phyloP scores from a whole-genome alignment of 2,113 vertebrate genomes.

The Cercocebus atys region DNA sequence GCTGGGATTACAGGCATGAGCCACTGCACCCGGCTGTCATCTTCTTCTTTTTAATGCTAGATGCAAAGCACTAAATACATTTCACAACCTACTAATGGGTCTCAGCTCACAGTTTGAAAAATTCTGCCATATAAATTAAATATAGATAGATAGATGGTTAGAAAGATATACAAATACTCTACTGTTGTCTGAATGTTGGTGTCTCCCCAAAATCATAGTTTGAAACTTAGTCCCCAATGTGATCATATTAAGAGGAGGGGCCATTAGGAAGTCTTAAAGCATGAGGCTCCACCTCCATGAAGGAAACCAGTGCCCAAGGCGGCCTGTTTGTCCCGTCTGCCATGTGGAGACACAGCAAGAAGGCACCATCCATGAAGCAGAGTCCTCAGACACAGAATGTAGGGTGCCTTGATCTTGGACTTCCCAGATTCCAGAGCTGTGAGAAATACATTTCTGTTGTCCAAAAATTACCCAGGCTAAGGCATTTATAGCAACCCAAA shows the following conservation, averaged over 20 bases:
- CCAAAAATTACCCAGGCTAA: not conserved
- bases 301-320: not conserved
- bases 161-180: not conserved
- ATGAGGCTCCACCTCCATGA: not conserved
- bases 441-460: not conserved
- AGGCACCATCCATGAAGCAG: not conserved
- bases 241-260: not conserved
- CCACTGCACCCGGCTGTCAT: not conserved
- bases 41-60: not conserved
- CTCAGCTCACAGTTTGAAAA: not conserved
- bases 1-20: not conserved
- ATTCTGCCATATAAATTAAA: not conserved
- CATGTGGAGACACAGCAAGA: not conserved
- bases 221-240: not conserved
- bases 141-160: not conserved
- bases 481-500: not conserved
- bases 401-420: not conserved
- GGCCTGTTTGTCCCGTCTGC: not conserved
- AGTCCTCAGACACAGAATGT: not conserved
- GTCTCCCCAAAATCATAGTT: not conserved
- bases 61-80: not conserved
- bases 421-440: not conserved
- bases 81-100: not conserved
- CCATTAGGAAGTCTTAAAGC: not conserved
- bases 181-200: not conserved